Evolutionary conservation across 2,797 vertebrate genomes (phyloP).

Genomic region (Schizopygopsis malacanthus): DNA sequence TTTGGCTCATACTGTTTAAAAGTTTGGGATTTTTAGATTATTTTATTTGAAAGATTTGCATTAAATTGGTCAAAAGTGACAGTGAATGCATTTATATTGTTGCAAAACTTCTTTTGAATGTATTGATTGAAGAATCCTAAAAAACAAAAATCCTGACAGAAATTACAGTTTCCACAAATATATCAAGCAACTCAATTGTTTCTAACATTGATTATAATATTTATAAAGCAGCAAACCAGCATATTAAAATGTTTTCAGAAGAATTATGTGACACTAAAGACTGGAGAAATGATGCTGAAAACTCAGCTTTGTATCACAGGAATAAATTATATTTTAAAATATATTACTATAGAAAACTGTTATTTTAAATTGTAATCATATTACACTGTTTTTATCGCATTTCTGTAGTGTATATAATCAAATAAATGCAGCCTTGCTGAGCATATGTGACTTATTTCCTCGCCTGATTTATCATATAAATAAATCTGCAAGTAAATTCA

Average conservation of each 20-base stretch:
- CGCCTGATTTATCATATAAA: background rate
- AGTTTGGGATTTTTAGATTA: background rate
- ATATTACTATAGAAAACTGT: no score
- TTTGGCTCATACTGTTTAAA: background rate
- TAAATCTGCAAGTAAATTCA: background rate
- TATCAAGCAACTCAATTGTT: background rate
- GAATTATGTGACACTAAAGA: background rate
- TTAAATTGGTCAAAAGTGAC: background rate
- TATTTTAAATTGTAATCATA: background rate
- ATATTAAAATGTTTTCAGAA: background rate
- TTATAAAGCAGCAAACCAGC: background rate
- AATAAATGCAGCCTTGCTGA: background rate
- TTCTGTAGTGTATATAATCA: background rate
- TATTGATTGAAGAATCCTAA: background rate
- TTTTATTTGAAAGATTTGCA: no score
- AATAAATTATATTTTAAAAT: no score
- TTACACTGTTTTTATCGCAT: background rate
- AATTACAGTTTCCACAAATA: no score
- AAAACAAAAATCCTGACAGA: background rate
- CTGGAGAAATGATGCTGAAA: background rate
- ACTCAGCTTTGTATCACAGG: no score
- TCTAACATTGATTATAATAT: background rate
- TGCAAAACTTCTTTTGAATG: no score
- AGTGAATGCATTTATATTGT: background rate
- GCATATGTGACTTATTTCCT: background rate